phyloP scores from a whole-genome alignment of 2,797 vertebrate genomes.

The Acropternis orthonyx region DNA sequence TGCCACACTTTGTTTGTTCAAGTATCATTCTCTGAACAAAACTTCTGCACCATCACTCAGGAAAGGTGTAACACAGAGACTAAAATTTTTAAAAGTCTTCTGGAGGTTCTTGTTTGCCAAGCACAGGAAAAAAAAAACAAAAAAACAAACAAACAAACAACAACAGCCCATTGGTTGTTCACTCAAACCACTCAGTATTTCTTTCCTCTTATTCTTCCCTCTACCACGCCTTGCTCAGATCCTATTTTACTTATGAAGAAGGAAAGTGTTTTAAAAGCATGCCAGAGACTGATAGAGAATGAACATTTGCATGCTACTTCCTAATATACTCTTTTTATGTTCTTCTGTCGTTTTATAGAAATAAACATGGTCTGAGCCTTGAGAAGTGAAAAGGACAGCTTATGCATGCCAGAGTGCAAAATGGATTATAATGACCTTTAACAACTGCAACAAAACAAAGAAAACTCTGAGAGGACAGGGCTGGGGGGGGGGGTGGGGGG shows the following conservation, averaged over 20 bases:
- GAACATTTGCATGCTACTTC: background rate
- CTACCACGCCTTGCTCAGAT: background rate
- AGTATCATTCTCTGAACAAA: background rate
- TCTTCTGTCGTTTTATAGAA: background rate
- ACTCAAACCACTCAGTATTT: background rate
- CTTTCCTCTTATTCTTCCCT: background rate
- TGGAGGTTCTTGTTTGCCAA: background rate
- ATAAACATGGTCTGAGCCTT: background rate
- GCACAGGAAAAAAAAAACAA: background rate
- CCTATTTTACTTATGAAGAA: background rate
- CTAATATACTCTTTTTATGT: background rate
- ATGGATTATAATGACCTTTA: slow-evolving; percentile 23
- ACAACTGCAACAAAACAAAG: slow-evolving; percentile 22
- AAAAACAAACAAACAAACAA: too few relatives aligned
- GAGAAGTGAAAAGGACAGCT: background rate
- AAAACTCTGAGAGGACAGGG: background rate
- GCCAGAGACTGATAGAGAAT: background rate
- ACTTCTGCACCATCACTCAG: background rate
- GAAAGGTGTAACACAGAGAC: background rate
- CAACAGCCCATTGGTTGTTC: background rate
- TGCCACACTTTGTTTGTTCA: background rate
- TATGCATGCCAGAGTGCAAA: background rate
- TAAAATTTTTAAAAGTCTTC: background rate
- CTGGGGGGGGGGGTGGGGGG: too few relatives aligned
- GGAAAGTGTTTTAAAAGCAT: background rate